These are phyloP conservation scores for Addax nasomaculatus DNA, from an alignment of 2,113 vertebrate species.

Conservation along the genomic window DNA sequence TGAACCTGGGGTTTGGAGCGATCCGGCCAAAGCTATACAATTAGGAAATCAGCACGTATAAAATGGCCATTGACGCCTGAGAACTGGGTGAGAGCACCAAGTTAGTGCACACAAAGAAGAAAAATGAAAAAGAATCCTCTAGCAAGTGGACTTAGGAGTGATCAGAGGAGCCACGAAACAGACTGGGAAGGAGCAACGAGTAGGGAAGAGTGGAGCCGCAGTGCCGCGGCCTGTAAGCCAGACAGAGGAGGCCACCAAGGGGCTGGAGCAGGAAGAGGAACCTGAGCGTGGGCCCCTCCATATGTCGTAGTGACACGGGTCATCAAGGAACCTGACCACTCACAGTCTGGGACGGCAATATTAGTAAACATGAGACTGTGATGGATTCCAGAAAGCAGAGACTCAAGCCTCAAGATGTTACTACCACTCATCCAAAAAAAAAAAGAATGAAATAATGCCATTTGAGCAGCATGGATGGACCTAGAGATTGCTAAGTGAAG, in stretches of 20 bases:
- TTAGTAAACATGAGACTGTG: not conserved
- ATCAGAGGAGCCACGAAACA: not conserved
- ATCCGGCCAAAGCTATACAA: not conserved
- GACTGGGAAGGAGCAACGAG: not conserved
- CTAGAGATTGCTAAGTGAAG: not conserved
- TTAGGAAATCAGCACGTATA: not conserved
- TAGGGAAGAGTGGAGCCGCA: not conserved
- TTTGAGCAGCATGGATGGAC: not conserved
- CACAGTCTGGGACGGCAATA: no score
- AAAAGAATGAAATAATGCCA: not conserved
- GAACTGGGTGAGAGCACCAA: not conserved
- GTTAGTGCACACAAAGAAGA: not conserved
- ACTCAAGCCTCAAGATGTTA: not conserved
- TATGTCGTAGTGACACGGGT: fast-evolving
- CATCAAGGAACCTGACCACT: not conserved
- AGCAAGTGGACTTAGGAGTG: not conserved
- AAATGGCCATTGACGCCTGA: not conserved
- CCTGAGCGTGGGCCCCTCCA: not conserved
- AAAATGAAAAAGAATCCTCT: not conserved
- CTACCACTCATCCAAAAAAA: not conserved
- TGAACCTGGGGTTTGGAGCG: not conserved
- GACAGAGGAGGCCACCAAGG: not conserved
- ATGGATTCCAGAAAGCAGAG: not conserved
- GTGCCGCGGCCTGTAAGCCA: not conserved
- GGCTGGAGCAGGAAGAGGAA: not conserved